Conservation (phyloP, 2,113 vertebrate genomes). For the Oenanthe melanoleuca region DNA sequence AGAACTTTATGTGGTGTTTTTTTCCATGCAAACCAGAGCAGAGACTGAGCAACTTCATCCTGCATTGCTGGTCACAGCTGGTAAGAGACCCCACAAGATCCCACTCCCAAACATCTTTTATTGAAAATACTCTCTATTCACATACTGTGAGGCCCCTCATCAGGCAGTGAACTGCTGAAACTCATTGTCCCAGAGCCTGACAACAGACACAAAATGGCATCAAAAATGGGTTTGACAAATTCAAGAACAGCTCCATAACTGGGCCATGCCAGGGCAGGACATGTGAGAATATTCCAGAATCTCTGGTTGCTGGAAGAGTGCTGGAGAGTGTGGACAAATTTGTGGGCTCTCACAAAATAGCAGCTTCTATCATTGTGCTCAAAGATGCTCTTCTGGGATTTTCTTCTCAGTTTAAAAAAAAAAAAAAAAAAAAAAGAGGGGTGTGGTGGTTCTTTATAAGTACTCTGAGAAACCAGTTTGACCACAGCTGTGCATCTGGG, state of each 20-base stretch:
- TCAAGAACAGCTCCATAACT: not conserved
- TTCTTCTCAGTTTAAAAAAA: not conserved
- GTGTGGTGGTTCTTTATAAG: no score
- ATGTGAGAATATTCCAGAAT: not conserved
- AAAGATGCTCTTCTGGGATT: not conserved
- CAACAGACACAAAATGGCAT: not conserved
- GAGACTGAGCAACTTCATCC: not conserved
- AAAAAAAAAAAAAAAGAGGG: not conserved
- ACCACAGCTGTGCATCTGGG: not conserved
- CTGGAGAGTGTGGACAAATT: fast-evolving
- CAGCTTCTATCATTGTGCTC: not conserved
- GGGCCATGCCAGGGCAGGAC: not conserved
- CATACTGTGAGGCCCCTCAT: not conserved
- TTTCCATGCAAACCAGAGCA: not conserved
- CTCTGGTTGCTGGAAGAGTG: not conserved
- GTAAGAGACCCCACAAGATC: not conserved
- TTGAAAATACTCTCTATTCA: not conserved
- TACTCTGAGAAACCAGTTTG: not conserved
- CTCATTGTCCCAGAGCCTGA: not conserved
- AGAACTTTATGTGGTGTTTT: not conserved
- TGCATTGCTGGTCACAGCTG: not conserved
- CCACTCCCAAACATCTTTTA: not conserved
- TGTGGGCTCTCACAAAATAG: not conserved
- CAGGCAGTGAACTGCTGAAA: not conserved
- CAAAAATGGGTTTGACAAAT: not conserved